Percentiles rank a stretch among this genome's conserved stretches.
These are phyloP conservation scores for Oostethus manadensis DNA, from an alignment of 2,113 vertebrate species.

Conservation along the genomic window DNA sequence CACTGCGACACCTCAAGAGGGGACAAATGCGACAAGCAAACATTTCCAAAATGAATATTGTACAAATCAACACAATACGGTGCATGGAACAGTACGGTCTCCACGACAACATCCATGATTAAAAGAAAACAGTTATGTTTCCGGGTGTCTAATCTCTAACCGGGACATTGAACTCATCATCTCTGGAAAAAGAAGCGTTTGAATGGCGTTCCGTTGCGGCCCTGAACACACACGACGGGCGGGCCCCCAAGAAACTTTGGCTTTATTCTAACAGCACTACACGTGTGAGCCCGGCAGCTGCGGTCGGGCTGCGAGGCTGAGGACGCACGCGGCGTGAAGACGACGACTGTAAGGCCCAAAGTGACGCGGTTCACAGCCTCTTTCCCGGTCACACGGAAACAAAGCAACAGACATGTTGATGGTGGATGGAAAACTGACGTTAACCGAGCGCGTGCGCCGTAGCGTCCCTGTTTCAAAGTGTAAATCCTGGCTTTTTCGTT, in stretches of 20 bases:
- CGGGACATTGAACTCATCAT: constrained; percentile 6
- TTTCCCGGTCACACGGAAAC: constrained; percentile 27
- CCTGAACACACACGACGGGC: constrained; percentile 46
- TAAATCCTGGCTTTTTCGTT: constrained; percentile 43
- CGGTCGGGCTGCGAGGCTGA: constrained; percentile 44
- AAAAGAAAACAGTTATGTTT: constrained; percentile 24
- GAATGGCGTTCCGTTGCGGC: constrained; percentile 16
- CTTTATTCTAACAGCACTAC: constrained; percentile 64
- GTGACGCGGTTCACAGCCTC: constrained; percentile 47
- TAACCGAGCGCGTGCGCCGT: neutral
- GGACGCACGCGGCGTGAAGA: constrained; percentile 23
- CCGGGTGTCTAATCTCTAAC: neutral
- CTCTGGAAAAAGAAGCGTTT: constrained; percentile 10
- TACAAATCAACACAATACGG: constrained; percentile 36
- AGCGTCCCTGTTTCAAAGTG: constrained; percentile 38
- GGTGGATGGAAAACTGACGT: constrained; percentile 12
- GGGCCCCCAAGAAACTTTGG: constrained; percentile 36
- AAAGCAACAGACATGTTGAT: constrained; percentile 28
- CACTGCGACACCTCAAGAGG: constrained; percentile 39
- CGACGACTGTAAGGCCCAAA: constrained; percentile 48
- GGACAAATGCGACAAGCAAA: constrained; percentile 55
- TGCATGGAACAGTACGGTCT: constrained; percentile 27
- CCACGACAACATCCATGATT: constrained; percentile 36
- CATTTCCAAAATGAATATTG: constrained; percentile 51
- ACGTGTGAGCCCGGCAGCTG: constrained; percentile 54